Evolutionary conservation across 2,113 vertebrate species (phyloP), one percentile per base, ranked within the genome.

Genomic region (Rhinogobius similis): DNA sequence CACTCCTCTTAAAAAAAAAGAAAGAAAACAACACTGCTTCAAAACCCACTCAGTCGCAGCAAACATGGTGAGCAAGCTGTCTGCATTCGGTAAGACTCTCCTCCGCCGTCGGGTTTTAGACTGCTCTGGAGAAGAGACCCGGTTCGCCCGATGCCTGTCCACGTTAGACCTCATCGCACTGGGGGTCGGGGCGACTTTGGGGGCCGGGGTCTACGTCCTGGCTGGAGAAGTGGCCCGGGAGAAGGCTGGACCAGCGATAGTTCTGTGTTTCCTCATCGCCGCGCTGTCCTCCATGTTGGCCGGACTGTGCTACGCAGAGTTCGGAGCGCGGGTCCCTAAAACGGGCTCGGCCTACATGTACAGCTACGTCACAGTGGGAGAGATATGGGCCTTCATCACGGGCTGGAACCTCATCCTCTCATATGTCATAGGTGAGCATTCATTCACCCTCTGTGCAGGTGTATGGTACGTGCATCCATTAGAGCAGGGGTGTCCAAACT

Each of bases 401-500:
- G 97, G 97, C 1, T 99, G 97, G 97, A 99, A 97, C 83, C 95
- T 99, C 88, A 97, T 99, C 72, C 95, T 99, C 67, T 98, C 97
- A 8, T 99, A 98, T 1, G 94, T 99, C 62, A 96, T 99, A 65
- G 97, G 96, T 99, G 83, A 1, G 90, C 56, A 38, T n/a, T n/a
- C 1, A 11, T 50, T 64, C 48, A 53, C 10, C 3, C 12, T 41
- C 23, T 62, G 4, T 39, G 20, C 36, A 38, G 36, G 12, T 21
- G 9, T 21, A 32, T 61, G 29, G 18, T 6, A 13, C 55, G 23
- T 2, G 0, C 1, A n/a, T n/a, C n/a, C n/a, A n/a, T n/a, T n/a
- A n/a, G n/a, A n/a, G n/a, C n/a, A n/a, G n/a, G n/a, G n/a, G n/a
- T n/a, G n/a, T n/a, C n/a, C n/a, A n/a, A n/a, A n/a, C n/a, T n/a